A percentile compares a stretch with the other conserved stretches of the same genome.
These are phyloP conservation scores for Dicerorhinus sumatrensis DNA, from an alignment of 2,113 vertebrate genomes.

Conservation along the genomic window DNA sequence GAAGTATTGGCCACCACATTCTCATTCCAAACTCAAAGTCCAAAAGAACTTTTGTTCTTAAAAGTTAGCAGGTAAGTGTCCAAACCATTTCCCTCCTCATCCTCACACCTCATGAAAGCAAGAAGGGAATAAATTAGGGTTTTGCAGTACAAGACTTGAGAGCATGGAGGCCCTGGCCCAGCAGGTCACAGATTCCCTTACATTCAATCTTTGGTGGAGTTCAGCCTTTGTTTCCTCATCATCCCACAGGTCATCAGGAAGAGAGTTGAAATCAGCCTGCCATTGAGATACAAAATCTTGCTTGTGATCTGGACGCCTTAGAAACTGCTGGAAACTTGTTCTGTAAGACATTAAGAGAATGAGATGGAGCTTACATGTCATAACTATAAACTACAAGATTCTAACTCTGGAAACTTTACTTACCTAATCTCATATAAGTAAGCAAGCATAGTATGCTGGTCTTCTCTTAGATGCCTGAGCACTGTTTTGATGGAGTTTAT, in stretches of 20 bases:
- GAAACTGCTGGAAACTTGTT: slow-evolving; percentile 90
- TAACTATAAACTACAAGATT: neutral
- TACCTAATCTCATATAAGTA: slow-evolving; percentile 91
- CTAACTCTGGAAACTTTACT: slow-evolving; percentile 57
- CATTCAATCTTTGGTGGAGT: slow-evolving; percentile 93
- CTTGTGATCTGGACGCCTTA: slow-evolving; percentile 92
- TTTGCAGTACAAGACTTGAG: neutral
- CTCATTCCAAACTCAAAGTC: neutral
- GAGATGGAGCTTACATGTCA: neutral
- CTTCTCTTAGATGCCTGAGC: slow-evolving; percentile 91
- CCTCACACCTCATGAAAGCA: neutral
- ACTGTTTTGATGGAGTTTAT: slow-evolving; percentile 88
- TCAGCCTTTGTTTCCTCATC: slow-evolving; percentile 95
- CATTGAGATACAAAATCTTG: slow-evolving; percentile 94
- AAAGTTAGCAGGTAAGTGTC: neutral
- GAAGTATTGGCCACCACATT: neutral
- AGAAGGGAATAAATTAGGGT: neutral
- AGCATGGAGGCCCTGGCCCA: too few species aligned
- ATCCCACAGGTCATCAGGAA: slow-evolving; percentile 91
- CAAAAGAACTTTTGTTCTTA: neutral
- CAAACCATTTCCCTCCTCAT: neutral
- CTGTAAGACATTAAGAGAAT: slow-evolving; percentile 82
- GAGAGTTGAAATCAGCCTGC: slow-evolving; percentile 93
- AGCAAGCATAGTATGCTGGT: slow-evolving; percentile 83
- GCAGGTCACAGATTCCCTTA: slow-evolving; percentile 81